Evolutionary conservation across 2,888 invertebrate species (phyloP), one percentile per base, ranked within the genome.

Genomic region (Dicyrtoma fusca): DNA sequence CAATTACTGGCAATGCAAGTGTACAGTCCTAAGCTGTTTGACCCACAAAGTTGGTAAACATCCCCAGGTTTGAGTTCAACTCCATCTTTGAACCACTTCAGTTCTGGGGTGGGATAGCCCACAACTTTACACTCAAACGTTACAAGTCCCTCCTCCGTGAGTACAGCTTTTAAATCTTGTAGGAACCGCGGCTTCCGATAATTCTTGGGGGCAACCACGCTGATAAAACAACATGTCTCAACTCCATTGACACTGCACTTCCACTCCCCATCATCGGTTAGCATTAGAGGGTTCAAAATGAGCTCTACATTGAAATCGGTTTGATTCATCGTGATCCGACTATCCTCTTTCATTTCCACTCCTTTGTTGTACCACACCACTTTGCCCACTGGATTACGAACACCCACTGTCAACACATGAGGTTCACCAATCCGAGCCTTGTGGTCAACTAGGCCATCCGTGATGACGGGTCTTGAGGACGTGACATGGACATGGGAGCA

Each of bases 81-180:
- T 0, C 94, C 94, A 83, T 95, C 95, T 84, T 94, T 95, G 84
- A 92, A 95, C 95, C 95, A 95, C 82, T 91, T 89, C 0, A 95
- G 85, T 64, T 90, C 85, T 0, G 95, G 95, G 0, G 94, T 94
- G 0, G 95, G 95, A 80, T 93, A 94, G 0, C 94, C 95, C 1
- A 94, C 94, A n/a, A 76, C 76, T 84, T 95, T 95, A 83, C 95
- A 95, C 82, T 95, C 95, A 82, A 95, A 95, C 0, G 94, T 94
- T 0, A 95, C 95, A 44, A 95, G 85, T 0, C 95, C 95, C 85
- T 95, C 95, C 82, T 95, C 94, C 0, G 95, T 94, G 57, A 95
- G 86, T 55, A 95, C 89, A 10, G 95, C 95, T 84, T 92, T 92
- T 11, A 95, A 86, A 81, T 91, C 92, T 83, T 95, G 95, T 89